These are phyloP conservation scores for Calycopis cecrops DNA, from an alignment of 1,140 invertebrate species.

Conservation along the genomic window DNA sequence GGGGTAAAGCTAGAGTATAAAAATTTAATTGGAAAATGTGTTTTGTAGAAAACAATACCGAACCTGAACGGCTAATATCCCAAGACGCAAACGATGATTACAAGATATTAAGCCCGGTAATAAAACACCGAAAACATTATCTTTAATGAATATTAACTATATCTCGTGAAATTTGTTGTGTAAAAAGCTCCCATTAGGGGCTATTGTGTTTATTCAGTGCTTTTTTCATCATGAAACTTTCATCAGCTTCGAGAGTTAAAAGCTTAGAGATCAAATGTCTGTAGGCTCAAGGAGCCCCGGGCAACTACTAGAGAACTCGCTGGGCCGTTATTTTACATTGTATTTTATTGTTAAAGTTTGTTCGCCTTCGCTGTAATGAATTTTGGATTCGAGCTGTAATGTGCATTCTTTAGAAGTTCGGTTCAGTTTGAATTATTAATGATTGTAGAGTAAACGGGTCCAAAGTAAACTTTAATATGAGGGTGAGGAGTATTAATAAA, in stretches of 20 bases:
- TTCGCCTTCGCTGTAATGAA: not conserved
- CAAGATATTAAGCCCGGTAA: not conserved
- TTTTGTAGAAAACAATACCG: not conserved
- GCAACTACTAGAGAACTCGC: not conserved
- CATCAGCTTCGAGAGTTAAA: not conserved
- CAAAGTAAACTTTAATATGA: too few species aligned
- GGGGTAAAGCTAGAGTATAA: too few species aligned
- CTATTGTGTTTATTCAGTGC: not conserved
- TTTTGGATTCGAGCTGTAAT: not conserved
- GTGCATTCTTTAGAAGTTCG: not conserved
- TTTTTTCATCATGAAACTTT: slow-evolving; percentile 4
- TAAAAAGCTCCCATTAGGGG: not conserved
- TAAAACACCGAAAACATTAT: not conserved
- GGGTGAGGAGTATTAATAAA: too few species aligned
- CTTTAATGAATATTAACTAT: not conserved
- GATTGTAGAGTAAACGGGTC: too few species aligned
- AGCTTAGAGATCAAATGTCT: slow-evolving; percentile 4
- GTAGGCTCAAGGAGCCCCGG: not conserved
- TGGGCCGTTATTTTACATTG: not conserved
- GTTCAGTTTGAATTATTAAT: not conserved
- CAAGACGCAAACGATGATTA: not conserved
- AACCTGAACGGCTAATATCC: not conserved
- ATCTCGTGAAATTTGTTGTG: not conserved
- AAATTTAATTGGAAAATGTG: not conserved
- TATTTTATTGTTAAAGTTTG: not conserved